These are phyloP conservation scores for Darevskia mixta DNA, from an alignment of 2,797 vertebrate genomes.

Conservation along the genomic window DNA sequence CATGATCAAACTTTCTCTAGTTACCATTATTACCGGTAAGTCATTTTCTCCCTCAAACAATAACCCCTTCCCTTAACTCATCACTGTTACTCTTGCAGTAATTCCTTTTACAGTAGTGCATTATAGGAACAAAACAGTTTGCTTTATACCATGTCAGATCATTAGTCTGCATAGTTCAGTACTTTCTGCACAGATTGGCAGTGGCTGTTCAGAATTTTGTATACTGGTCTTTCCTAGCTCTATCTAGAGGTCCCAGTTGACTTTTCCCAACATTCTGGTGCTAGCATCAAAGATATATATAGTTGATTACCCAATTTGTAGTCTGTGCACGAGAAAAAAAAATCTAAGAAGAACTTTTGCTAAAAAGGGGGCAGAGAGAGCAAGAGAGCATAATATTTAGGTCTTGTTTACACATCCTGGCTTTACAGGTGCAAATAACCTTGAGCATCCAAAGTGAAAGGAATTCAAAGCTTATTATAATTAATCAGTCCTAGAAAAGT, in stretches of 20 bases:
- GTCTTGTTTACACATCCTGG: background rate
- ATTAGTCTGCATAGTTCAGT: background rate
- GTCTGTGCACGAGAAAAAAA: background rate
- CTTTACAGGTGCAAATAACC: background rate
- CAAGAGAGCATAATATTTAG: background rate
- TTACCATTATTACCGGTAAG: background rate
- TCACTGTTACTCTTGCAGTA: background rate
- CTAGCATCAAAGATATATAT: background rate
- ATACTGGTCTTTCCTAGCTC: too few relatives aligned
- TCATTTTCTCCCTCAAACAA: background rate
- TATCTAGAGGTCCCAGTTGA: background rate
- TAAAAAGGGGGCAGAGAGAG: background rate
- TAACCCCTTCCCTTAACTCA: accelerated
- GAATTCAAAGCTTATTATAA: background rate
- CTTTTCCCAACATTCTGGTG: background rate
- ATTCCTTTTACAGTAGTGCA: accelerated
- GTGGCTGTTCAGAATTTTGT: too few relatives aligned
- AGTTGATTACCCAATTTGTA: background rate
- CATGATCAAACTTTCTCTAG: background rate
- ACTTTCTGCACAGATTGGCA: background rate
- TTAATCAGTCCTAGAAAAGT: background rate
- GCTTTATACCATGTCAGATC: background rate
- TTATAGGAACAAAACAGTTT: background rate
- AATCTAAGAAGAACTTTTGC: background rate
- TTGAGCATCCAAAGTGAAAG: background rate